Evolutionary conservation across 2,113 vertebrate species (phyloP), one percentile per base, ranked within the genome.

Genomic region (Oplegnathus fasciatus): DNA sequence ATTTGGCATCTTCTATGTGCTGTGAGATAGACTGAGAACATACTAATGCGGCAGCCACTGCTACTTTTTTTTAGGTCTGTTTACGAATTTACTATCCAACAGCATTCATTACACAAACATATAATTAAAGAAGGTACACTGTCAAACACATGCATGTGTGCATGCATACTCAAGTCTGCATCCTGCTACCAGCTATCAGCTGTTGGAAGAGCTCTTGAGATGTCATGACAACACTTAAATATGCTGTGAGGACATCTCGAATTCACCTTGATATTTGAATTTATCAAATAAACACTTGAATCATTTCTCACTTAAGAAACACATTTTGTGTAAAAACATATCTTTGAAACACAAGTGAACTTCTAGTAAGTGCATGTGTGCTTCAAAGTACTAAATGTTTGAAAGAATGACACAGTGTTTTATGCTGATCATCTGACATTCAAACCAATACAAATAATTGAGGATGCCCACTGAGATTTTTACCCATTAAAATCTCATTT

Each of bases 361-460:
- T 13, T 60, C 17, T n/a, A 10, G 14, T 28, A 9, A 44, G 26
- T n/a, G 6, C 9, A 22, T 5, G 26, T 54, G 58, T 40, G 18
- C 22, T 68, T 77, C 5, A 50, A 68, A 75, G 68, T 68, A 30
- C 30, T n/a, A 13, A 32, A 24, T 55, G 32, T 82, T 24, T 55
- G 26, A 60, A 69, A 28, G 37, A 24, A 24, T 0, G 20, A 78
- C 26, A 65, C 50, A 54, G 57, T 46, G 55, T 61, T 55, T 34
- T 26, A 13, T 20, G 54, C 13, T 34, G 37, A 70, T 32, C 64
- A 71, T 46, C 70, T 68, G 26, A 64, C 48, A 71, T 48, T 71
- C 78, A 65, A 66, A 30, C 50, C 32, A 11, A 20, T 1, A 72
- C 73, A 57, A 75, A 60, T 65, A 75, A 48, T 22, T 75, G 5